Evolutionary conservation across 2,797 vertebrate genomes (phyloP).

Genomic region (Sitta carolinensis): DNA sequence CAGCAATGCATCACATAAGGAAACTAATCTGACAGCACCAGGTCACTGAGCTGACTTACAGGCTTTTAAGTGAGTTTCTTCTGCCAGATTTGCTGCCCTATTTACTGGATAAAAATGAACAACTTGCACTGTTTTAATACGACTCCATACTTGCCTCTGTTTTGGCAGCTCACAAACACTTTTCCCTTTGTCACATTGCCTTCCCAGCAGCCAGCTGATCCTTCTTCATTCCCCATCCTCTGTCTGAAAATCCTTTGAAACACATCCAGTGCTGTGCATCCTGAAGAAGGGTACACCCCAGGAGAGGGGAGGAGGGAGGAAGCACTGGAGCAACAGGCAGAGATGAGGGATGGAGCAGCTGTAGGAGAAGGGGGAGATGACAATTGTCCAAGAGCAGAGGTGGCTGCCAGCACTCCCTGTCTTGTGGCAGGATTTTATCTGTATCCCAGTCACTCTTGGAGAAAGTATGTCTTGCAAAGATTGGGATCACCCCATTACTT

Average conservation of each 20-base stretch:
- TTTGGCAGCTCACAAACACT: background rate
- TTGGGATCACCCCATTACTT: background rate
- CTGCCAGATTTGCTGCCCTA: slow-evolving; percentile 47
- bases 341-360: background rate
- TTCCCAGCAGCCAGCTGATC: background rate
- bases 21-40: slow-evolving; percentile 38
- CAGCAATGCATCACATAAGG: background rate
- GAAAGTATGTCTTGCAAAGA: background rate
- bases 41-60: slow-evolving; percentile 40
- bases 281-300: background rate
- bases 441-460: background rate
- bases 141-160: background rate
- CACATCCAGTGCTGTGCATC: background rate
- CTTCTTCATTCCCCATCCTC: background rate
- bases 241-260: background rate
- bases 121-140: background rate
- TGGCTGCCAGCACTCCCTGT: background rate
- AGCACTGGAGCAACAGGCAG: fast-evolving
- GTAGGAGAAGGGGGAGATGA: background rate
- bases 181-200: background rate
- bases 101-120: slow-evolving; percentile 35
- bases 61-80: slow-evolving; percentile 13
- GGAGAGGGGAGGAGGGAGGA: background rate
- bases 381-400: background rate
- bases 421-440: background rate